Conservation (phyloP, 2,113 vertebrate genomes). For the Oreocharis arfaki region DNA sequence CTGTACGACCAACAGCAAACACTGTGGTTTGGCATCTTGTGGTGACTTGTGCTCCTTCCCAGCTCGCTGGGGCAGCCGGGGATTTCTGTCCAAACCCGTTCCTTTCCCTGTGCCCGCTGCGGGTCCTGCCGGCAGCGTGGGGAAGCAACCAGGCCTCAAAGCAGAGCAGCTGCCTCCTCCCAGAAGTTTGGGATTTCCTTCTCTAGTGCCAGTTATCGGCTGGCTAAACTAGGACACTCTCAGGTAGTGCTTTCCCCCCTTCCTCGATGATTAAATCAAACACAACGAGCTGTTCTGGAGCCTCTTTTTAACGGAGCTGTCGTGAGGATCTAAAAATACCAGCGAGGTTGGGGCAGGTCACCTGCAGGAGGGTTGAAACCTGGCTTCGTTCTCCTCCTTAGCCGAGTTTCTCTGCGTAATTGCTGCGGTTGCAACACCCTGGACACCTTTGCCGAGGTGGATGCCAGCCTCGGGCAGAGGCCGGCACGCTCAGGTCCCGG, state of each 20-base stretch:
- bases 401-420: background rate
- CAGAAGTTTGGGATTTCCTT: background rate
- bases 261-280: background rate
- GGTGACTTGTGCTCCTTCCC: background rate
- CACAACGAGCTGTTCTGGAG: fast-evolving
- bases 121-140: background rate
- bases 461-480: background rate
- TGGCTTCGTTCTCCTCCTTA: background rate
- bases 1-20: background rate
- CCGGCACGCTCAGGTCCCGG: background rate
- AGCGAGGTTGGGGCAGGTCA: background rate
- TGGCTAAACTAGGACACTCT: background rate
- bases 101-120: background rate
- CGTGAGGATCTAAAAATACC: background rate
- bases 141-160: background rate
- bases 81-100: background rate
- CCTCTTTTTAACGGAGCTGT: background rate
- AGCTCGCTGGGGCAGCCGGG: background rate
- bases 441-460: background rate
- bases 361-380: background rate
- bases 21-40: background rate
- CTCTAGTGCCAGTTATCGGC: background rate
- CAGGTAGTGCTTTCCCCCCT: background rate
- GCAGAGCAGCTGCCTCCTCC: background rate
- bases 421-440: background rate